Evolutionary conservation across 2,113 vertebrate species (phyloP).

Genomic region (Elephas maximus): DNA sequence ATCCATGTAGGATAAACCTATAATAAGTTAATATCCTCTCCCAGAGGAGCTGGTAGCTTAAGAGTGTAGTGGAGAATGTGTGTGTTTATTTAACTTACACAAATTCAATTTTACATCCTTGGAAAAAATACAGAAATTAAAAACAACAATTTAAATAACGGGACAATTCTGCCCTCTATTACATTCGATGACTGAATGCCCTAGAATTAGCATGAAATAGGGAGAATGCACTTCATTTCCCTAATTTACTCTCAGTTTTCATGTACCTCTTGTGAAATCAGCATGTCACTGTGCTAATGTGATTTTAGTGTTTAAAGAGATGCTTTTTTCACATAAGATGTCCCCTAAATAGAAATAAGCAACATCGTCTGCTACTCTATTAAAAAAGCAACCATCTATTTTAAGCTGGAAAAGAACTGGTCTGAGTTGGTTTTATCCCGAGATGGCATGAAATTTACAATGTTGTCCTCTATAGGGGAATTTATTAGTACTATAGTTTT

Average conservation of each 20-base stretch:
- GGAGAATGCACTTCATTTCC: not conserved
- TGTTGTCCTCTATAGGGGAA: not conserved
- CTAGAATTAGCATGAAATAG: not conserved
- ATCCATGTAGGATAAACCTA: not conserved
- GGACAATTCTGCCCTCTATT: not conserved
- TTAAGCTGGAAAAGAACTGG: not conserved
- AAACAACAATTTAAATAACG: not conserved
- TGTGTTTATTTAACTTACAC: not conserved
- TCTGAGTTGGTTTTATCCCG: not conserved
- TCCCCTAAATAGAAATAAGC: not conserved
- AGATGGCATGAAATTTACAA: not conserved
- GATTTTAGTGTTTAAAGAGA: not conserved
- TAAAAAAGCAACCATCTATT: not conserved
- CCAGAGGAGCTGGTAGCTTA: not conserved
- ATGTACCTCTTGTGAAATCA: not conserved
- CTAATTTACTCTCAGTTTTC: not conserved
- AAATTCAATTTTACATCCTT: conserved; percentile 1
- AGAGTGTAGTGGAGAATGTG: not conserved
- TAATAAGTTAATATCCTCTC: not conserved
- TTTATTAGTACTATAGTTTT: not conserved
- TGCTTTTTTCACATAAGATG: not conserved
- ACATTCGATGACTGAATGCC: not conserved
- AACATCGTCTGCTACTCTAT: not conserved
- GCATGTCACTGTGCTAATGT: not conserved
- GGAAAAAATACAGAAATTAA: not conserved